These are phyloP conservation scores for Lutjanus argentimaculatus DNA, from an alignment of 2,797 vertebrate genomes.

Conservation along the genomic window DNA sequence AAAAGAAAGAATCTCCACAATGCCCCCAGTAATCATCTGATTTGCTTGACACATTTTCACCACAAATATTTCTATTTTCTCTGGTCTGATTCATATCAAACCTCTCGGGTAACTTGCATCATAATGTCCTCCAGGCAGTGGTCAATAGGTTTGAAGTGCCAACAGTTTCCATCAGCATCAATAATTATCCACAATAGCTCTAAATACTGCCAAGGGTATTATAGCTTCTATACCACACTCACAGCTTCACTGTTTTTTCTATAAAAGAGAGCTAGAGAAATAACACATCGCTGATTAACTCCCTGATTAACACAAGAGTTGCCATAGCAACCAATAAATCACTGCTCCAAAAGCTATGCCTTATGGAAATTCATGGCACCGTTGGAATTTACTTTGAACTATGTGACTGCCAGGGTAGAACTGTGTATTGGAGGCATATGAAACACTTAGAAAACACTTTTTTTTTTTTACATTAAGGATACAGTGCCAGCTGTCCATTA, in stretches of 20 bases:
- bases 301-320: slow-evolving; percentile 43
- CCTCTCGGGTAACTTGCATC: slow-evolving; percentile 41
- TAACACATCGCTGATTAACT: slow-evolving; percentile 47
- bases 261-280: slow-evolving; percentile 18
- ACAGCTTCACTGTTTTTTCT: slow-evolving; percentile 22
- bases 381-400: slow-evolving; percentile 14
- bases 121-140: slow-evolving; percentile 50
- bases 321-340: slow-evolving; percentile 42
- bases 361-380: slow-evolving; percentile 14
- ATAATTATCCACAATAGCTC: slow-evolving; percentile 56
- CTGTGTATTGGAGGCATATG: neutral
- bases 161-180: slow-evolving; percentile 38
- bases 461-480: neutral
- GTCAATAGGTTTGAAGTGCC: slow-evolving; percentile 61
- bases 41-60: neutral
- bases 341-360: slow-evolving; percentile 12
- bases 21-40: neutral
- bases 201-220: slow-evolving; percentile 45
- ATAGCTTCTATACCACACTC: slow-evolving; percentile 28
- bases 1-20: neutral
- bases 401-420: neutral
- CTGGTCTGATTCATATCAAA: slow-evolving; percentile 43
- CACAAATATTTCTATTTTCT: slow-evolving; percentile 19
- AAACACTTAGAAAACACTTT: slow-evolving; percentile 6
- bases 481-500: neutral